Base-by-base conservation (phyloP, 1,140 invertebrate species). In the Brachystomella parvula region DNA sequence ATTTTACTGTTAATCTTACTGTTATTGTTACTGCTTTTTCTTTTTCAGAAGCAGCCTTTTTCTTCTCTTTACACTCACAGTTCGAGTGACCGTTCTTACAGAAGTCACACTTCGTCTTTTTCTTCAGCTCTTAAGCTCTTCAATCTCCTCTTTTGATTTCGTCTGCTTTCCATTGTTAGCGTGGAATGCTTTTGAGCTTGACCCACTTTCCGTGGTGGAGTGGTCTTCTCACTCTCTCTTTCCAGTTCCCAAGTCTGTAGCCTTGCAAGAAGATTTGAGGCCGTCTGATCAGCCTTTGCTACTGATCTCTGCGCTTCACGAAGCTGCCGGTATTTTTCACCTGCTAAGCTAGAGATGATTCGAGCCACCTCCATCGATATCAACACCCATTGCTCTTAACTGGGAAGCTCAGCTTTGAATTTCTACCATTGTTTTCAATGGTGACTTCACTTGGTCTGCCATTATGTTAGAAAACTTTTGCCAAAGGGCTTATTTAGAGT, bases 341-440 rank as follows among this genome's bases (percentile, higher is more conserved):
- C 53, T 6, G 24, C 24, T 9, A 56, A 12, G 26, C 53, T 56
- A 24, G 53, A 56, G 24, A 56, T 56, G 19, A 56, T 56, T 9
- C 53, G 19, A 12, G 53, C 53, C 9, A 56, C 53, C 21, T 56
- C 53, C 53, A 12, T 56, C 53, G 24, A 56, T 56, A 9, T 21
- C 53, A 56, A 28, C 53, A 15, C 53, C 53, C 53, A 56, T 56
- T 9, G 19, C 24, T 6, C 53, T 12, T 6, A 56, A 24, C 24
- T 56, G 53, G 9, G 53, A 9, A 9, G 53, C 53, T 15, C 24
- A 56, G 24, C 24, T 56, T 56, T 56, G 53, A 21, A 56, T 56
- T 56, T 56, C 53, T 15, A 56, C 6, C 53, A 56, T 56, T 56
- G 53, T 56, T 21, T 56, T 56, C 12, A 56, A 12, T 56, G 53